A percentile compares a stretch with the other conserved stretches of the same genome.
Evolutionary conservation across 2,113 vertebrate genomes (phyloP).

Genomic region (Oreochromis spilurus): DNA sequence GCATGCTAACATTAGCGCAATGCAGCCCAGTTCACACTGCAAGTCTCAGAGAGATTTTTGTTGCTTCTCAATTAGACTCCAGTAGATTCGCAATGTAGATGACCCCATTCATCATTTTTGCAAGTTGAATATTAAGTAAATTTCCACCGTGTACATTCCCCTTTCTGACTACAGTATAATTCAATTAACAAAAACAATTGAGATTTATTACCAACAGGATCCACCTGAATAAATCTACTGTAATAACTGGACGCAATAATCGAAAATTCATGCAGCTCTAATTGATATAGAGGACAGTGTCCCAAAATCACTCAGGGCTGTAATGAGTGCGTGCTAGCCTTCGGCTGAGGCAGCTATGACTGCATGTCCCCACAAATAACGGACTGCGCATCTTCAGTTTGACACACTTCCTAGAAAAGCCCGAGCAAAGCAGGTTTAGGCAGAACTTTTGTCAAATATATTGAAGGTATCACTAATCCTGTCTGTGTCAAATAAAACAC

Average conservation of each 20-base stretch:
- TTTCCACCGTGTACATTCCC: constrained; percentile 3
- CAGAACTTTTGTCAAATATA: constrained; percentile 34
- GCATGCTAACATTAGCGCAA: neutral
- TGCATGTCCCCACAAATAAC: constrained; percentile 34
- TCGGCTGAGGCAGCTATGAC: neutral
- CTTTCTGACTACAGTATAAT: constrained; percentile 4
- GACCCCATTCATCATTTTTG: constrained; percentile 43
- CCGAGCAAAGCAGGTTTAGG: constrained; percentile 18
- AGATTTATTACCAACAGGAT: constrained; percentile 41
- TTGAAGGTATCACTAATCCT: constrained; percentile 26
- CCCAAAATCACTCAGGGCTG: constrained; percentile 38
- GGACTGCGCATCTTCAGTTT: constrained; percentile 22
- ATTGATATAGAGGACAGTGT: constrained; percentile 50
- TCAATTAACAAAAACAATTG: constrained; percentile 31
- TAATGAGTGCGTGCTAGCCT: constrained; percentile 18
- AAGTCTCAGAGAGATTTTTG: neutral
- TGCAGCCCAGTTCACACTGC: neutral
- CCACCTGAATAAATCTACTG: constrained; percentile 40
- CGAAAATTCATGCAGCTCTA: constrained; percentile 34
- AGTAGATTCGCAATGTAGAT: neutral
- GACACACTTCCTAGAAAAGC: constrained; percentile 31
- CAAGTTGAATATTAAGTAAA: constrained; percentile 25
- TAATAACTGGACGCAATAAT: constrained; percentile 20
- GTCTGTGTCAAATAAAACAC: constrained; percentile 14
- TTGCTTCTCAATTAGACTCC: neutral